These are phyloP conservation scores for Heliocidaris tuberculata DNA, from an alignment of 35 echinoderm and acorn worm genomes.

Conservation along the genomic window DNA sequence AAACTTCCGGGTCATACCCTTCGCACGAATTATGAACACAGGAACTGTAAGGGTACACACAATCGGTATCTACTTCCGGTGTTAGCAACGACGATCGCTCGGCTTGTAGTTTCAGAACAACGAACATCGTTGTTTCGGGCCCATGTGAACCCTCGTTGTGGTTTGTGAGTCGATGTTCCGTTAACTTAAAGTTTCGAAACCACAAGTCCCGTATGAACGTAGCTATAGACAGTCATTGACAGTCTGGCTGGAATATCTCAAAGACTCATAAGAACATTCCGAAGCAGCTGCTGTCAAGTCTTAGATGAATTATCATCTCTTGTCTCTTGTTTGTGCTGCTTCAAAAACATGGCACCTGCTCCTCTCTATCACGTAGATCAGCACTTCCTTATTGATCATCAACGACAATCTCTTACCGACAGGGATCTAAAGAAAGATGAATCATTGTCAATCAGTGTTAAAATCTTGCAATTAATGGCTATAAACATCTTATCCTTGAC, in stretches of 20 bases:
- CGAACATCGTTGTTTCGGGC: no score
- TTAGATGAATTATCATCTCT: not conserved
- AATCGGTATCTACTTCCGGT: no score
- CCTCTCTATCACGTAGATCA: not conserved
- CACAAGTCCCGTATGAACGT: no score
- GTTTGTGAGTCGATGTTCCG: no score
- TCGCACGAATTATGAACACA: no score
- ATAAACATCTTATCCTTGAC: no score
- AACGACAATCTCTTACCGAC: not conserved
- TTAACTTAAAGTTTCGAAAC: no score
- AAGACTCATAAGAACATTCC: not conserved
- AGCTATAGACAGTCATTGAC: not conserved
- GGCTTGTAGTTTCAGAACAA: no score
- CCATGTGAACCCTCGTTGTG: no score
- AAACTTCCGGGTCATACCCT: no score
- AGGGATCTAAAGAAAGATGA: not conserved
- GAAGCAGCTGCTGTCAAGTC: not conserved
- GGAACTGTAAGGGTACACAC: no score
- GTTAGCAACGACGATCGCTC: no score
- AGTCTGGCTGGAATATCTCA: not conserved
- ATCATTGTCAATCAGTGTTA: not conserved
- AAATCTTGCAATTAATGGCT: not conserved
- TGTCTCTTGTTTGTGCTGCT: not conserved
- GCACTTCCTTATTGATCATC: not conserved
- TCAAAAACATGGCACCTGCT: not conserved